These are phyloP conservation scores for Azemiops feae DNA, from an alignment of 2,113 vertebrate genomes.

Conservation along the genomic window DNA sequence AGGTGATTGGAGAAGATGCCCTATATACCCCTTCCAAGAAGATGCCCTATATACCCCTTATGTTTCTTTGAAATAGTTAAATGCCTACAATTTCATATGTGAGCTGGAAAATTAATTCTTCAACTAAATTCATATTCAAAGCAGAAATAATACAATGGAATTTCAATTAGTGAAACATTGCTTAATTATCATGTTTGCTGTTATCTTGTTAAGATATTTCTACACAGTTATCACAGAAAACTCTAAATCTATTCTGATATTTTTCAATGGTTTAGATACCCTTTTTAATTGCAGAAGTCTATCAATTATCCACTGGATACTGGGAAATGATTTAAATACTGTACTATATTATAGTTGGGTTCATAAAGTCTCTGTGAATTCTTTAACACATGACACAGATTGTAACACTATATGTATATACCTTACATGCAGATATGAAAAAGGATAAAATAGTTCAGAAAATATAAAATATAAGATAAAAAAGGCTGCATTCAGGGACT, in stretches of 20 bases:
- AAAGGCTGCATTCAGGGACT: neutral
- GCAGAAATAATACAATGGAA: constrained; percentile 44
- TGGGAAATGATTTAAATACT: constrained; percentile 49
- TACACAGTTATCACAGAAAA: constrained; percentile 49
- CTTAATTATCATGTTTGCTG: constrained; percentile 13
- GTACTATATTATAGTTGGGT: constrained; percentile 7
- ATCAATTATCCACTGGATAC: constrained; percentile 36
- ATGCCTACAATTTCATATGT: constrained; percentile 12
- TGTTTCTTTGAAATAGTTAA: constrained; percentile 23
- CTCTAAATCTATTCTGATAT: constrained; percentile 50
- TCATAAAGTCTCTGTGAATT: constrained; percentile 40
- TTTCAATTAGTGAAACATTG: constrained; percentile 34
- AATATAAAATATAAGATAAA: neutral
- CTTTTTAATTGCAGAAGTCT: constrained; percentile 22
- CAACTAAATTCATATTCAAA: constrained; percentile 29
- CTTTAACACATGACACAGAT: constrained; percentile 44
- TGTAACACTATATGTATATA: neutral
- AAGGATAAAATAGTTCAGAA: neutral
- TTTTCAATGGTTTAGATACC: constrained; percentile 42
- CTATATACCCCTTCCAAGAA: neutral
- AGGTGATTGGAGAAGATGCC: neutral
- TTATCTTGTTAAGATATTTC: constrained; percentile 41
- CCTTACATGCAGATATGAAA: neutral
- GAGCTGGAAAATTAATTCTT: constrained; percentile 33
- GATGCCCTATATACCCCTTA: neutral